phyloP scores from a whole-genome alignment of 2,888 invertebrate genomes.

The Drepana falcataria region DNA sequence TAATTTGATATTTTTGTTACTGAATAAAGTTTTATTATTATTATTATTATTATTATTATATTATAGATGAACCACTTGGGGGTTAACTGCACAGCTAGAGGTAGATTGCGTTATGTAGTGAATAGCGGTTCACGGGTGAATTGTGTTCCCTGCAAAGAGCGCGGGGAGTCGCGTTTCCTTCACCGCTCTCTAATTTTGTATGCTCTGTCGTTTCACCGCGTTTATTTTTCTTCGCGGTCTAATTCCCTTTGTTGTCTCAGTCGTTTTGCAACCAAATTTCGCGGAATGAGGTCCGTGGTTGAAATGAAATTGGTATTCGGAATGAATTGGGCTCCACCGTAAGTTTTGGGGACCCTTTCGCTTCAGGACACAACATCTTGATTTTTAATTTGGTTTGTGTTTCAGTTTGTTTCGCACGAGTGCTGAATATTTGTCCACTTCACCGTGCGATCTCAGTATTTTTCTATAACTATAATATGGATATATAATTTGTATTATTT shows the following conservation, averaged over 20 bases:
- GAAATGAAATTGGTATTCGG: conserved; percentile 73
- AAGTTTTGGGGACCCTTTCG: conserved; percentile 47
- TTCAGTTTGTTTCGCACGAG: conserved; percentile 34
- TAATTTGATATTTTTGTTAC: no score
- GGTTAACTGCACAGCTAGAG: not conserved
- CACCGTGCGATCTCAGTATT: conserved; percentile 11
- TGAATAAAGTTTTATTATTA: no score
- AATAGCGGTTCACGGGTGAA: not conserved
- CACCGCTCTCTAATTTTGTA: conserved; percentile 64
- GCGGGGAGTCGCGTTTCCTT: conserved; percentile 31
- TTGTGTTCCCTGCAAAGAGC: conserved; percentile 2
- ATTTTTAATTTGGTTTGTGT: conserved; percentile 58
- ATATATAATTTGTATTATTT: no score
- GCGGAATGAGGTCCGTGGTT: conserved; percentile 68
- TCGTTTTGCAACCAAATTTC: conserved; percentile 75
- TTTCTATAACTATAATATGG: no score
- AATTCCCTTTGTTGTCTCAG: conserved; percentile 75
- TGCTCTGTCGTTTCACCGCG: conserved; percentile 68
- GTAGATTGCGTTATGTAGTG: not conserved
- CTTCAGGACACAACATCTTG: conserved; percentile 42
- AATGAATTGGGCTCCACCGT: conserved; percentile 58
- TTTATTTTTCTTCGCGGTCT: conserved; percentile 76
- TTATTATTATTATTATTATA: no score
- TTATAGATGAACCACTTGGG: no score
- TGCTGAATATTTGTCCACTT: conserved; percentile 41